A percentile compares a stretch with the other conserved stretches of the same genome.
phyloP scores from a whole-genome alignment of 2,888 invertebrate genomes.

The Cyrtodaria siliqua region DNA sequence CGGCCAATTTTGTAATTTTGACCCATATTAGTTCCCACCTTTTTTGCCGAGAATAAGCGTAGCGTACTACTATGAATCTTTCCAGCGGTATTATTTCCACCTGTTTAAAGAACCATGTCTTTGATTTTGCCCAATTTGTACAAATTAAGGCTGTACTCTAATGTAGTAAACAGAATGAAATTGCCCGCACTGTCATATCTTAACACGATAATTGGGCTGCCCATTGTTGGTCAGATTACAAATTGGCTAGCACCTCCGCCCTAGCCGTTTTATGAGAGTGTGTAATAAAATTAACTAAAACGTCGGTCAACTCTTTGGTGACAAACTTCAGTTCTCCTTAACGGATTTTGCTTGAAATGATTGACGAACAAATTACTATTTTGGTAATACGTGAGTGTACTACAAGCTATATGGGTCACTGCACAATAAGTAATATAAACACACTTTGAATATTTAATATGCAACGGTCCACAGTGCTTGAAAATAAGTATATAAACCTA shows the following conservation, averaged over 20 bases:
- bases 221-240: conserved; percentile 33
- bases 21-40: conserved; percentile 13
- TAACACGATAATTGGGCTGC: conserved; percentile 43
- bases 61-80: not conserved
- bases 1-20: conserved; percentile 18
- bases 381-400: too few species aligned
- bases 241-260: conserved; percentile 36
- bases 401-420: too few species aligned
- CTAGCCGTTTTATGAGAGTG: conserved; percentile 18
- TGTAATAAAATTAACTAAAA: conserved; percentile 8
- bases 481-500: too few species aligned
- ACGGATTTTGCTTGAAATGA: not conserved
- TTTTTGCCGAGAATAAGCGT: not conserved
- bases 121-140: conserved; percentile 16
- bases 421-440: too few species aligned
- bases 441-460: too few species aligned
- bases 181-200: conserved; percentile 17
- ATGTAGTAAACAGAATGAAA: conserved; percentile 19
- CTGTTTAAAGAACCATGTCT: not conserved
- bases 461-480: too few species aligned
- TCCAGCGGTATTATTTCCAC: not conserved
- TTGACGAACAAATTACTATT: too few species aligned
- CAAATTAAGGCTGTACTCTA: conserved; percentile 9
- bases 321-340: not conserved
- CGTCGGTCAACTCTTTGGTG: too few species aligned